phyloP scores from a whole-genome alignment of 2,113 vertebrate genomes.

The Cricetomys ansorgei region DNA sequence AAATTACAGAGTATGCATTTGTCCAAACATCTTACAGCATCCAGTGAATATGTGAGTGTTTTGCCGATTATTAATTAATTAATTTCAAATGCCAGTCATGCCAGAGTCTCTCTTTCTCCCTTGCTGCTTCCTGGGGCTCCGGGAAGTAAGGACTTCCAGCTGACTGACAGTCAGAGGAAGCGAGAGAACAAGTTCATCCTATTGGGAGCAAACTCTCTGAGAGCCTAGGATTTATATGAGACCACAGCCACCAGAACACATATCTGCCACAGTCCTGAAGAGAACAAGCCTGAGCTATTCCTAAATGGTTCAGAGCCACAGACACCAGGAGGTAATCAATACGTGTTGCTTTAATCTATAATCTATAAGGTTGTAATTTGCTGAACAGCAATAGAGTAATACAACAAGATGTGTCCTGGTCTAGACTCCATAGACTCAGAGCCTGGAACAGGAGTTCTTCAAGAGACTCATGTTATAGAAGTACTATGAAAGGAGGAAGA shows the following conservation, averaged over 20 bases:
- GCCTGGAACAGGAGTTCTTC: neutral
- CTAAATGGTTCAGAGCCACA: neutral
- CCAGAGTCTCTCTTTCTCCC: neutral
- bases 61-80: neutral
- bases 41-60: neutral
- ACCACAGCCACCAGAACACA: neutral
- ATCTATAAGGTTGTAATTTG: neutral
- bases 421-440: neutral
- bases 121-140: neutral
- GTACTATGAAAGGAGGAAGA: neutral
- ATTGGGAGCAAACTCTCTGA: neutral
- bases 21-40: neutral
- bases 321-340: neutral
- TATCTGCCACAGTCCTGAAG: neutral
- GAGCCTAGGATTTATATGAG: neutral
- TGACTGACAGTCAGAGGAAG: neutral
- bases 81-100: neutral
- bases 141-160: neutral
- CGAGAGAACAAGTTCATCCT: neutral
- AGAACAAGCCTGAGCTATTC: neutral
- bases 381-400: neutral
- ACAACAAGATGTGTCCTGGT: neutral
- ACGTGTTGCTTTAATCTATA: neutral
- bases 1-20: neutral
- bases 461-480: neutral